These are phyloP conservation scores for Nebria brevicollis DNA, from an alignment of 2,888 invertebrate genomes.

Conservation along the genomic window DNA sequence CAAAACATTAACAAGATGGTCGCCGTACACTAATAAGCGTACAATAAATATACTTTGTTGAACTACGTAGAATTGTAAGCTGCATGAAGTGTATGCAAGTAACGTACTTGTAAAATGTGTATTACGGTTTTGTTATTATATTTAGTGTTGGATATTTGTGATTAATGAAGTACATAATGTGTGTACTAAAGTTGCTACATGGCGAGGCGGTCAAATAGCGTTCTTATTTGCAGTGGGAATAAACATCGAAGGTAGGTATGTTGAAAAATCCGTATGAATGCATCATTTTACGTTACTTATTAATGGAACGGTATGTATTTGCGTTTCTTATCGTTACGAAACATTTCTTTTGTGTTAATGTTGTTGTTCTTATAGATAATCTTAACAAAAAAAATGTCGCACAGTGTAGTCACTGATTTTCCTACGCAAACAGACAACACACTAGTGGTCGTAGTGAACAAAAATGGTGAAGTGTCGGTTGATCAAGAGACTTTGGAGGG, in stretches of 20 bases:
- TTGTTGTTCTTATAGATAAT: constrained; percentile 40
- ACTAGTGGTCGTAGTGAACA: constrained; percentile 85
- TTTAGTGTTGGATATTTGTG: constrained; percentile 35
- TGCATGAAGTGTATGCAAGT: constrained; percentile 29
- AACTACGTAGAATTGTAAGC: neutral
- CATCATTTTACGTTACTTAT: neutral
- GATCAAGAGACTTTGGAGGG: constrained; percentile 83
- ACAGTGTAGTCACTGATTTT: constrained; percentile 62
- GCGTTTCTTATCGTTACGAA: neutral
- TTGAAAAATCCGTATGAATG: neutral
- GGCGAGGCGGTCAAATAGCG: constrained; percentile 41
- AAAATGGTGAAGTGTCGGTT: constrained; percentile 85
- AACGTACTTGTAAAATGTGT: constrained; percentile 24
- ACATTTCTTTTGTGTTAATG: constrained; percentile 15
- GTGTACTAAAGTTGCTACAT: constrained; percentile 20
- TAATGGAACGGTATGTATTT: neutral
- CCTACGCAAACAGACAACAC: constrained; percentile 69
- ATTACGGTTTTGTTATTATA: constrained; percentile 18
- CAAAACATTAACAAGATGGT: constrained; percentile 42
- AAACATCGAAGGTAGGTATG: constrained; percentile 34
- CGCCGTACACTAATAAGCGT: constrained; percentile 26
- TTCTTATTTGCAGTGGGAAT: constrained; percentile 38
- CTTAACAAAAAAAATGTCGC: constrained; percentile 57
- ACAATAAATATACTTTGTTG: constrained; percentile 7
- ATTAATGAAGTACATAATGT: constrained; percentile 23